Evolutionary conservation across 1,140 invertebrate genomes (phyloP), one percentile per base, ranked within the genome.

Genomic region (Solenopsis invicta): DNA sequence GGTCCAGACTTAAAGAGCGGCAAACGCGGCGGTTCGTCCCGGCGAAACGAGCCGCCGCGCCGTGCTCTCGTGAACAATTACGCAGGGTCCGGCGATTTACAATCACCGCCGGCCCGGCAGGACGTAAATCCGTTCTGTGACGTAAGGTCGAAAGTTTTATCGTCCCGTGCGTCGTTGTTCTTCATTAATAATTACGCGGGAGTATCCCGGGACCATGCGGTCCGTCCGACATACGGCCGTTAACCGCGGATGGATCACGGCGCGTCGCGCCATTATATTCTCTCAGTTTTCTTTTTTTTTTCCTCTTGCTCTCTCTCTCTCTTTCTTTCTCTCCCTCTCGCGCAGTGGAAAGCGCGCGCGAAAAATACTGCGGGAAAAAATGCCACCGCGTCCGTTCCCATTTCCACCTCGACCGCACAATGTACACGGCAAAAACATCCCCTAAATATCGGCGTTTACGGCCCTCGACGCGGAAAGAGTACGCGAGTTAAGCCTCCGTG

Each of bases 361-460:
- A 75, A 89, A 87, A 89, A 77, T 87, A 81, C 54, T 34, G 84
- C 52, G 76, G 52, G 61, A 50, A 61, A 91, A 81, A 74, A 74
- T 84, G 50, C 87, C 88, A 85, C 66, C 87, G 41, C 41, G 80
- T 75, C n/a, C 69, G 52, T 71, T 69, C 67, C 54, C 80, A 74
- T 82, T 84, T 24, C 69, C 80, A 41, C 41, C 86, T 84, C 80
- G 74, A 88, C 89, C 88, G 88, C 82, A 87, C 77, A 76, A 77
- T 77, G 66, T 52, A 75, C 85, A 80, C 52, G 87, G 67, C 81
- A 87, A 91, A 92, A 91, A 90, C 89, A 82, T 88, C 67, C 88
- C 82, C 89, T 92, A 92, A 90, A 92, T 92, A 92, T 92, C 88
- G 88, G 90, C 88, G 88, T 92, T 92, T 92, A 92, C 88, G 87